Percentiles rank a stretch among this genome's conserved stretches.
phyloP scores from a whole-genome alignment of 1,140 invertebrate genomes.

The Acromyrmex charruanus region DNA sequence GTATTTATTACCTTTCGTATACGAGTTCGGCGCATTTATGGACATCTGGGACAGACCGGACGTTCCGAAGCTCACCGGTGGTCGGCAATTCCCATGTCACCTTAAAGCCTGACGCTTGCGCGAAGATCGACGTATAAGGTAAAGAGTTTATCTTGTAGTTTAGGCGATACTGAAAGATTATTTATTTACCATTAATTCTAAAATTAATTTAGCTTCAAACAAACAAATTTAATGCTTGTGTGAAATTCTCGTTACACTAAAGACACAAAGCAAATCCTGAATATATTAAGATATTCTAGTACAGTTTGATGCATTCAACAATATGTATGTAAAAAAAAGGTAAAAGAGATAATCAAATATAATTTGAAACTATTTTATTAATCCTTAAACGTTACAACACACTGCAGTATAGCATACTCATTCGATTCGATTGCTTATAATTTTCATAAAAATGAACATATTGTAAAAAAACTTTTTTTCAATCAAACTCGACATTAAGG shows the following conservation, averaged over 20 bases:
- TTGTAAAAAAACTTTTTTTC: too few relatives aligned
- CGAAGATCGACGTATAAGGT: constrained; percentile 80
- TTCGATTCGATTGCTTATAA: too few relatives aligned
- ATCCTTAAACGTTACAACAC: too few relatives aligned
- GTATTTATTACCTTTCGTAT: constrained; percentile 84
- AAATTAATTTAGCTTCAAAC: not conserved
- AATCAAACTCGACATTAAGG: too few relatives aligned
- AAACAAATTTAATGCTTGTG: not conserved
- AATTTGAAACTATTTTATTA: too few relatives aligned
- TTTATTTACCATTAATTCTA: not conserved
- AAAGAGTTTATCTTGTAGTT: constrained; percentile 83
- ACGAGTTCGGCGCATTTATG: constrained; percentile 78
- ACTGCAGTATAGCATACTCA: too few relatives aligned
- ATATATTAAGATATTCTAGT: not conserved
- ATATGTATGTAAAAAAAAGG: not conserved
- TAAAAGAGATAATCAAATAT: not conserved
- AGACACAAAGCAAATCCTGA: not conserved
- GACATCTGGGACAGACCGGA: constrained; percentile 76
- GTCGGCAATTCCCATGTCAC: constrained; percentile 82
- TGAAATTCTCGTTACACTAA: not conserved
- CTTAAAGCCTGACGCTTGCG: constrained; percentile 84
- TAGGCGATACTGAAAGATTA: constrained; percentile 80
- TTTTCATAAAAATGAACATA: too few relatives aligned
- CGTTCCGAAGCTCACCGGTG: constrained; percentile 56
- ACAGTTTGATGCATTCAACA: not conserved